Conservation (phyloP, 2,888 invertebrate genomes). For the Caenorhabditis zanzibari region DNA sequence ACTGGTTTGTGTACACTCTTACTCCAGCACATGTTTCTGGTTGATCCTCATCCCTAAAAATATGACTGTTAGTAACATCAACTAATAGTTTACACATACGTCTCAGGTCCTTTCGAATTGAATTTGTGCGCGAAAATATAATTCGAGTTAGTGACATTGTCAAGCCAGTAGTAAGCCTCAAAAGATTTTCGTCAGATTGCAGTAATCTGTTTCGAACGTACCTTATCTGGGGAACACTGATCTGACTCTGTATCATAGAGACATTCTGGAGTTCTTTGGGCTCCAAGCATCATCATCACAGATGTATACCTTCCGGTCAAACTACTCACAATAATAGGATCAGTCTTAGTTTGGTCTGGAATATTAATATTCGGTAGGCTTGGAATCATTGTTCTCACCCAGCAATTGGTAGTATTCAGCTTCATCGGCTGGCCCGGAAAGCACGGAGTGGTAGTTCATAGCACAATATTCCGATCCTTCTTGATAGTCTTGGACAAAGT, state of each 20-base stretch:
- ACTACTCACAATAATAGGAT: slow-evolving; percentile 15
- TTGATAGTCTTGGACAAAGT: slow-evolving; percentile 23
- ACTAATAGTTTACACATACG: neutral
- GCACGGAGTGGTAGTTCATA: slow-evolving; percentile 23
- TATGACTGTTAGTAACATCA: neutral
- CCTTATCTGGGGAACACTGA: neutral
- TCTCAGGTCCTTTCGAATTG: slow-evolving; percentile 26
- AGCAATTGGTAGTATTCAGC: slow-evolving; percentile 42
- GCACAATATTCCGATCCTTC: slow-evolving; percentile 37
- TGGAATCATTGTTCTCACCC: neutral
- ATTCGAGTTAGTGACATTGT: slow-evolving; percentile 7
- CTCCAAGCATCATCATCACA: slow-evolving; percentile 50
- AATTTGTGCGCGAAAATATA: slow-evolving; percentile 38
- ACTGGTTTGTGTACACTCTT: slow-evolving; percentile 32
- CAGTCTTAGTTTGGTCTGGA: slow-evolving; percentile 43
- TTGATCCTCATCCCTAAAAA: slow-evolving; percentile 27
- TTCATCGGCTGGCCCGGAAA: slow-evolving; percentile 43
- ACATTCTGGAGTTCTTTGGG: slow-evolving; percentile 14
- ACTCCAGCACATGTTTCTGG: slow-evolving; percentile 46
- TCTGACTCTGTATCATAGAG: neutral
- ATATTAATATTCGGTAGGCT: neutral
- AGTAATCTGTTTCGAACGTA: neutral
- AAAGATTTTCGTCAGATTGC: neutral
- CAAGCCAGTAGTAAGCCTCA: slow-evolving; percentile 15
- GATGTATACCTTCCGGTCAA: neutral